These are phyloP conservation scores for Penaeus indicus DNA, from an alignment of 1,140 invertebrate genomes.

Conservation along the genomic window DNA sequence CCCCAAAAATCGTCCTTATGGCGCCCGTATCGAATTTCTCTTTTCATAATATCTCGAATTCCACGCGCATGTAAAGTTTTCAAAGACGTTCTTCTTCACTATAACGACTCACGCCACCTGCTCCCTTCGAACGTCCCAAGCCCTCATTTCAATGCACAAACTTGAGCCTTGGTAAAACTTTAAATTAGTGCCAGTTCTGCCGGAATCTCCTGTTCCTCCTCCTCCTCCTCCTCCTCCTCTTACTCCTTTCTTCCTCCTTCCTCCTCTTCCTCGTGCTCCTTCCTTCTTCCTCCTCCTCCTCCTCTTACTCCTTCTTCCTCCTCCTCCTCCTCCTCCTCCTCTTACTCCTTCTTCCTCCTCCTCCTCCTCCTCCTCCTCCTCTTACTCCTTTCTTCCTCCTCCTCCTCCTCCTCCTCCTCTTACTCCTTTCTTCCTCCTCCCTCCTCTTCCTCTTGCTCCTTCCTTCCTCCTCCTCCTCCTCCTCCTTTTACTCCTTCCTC, in stretches of 20 bases:
- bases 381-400: too few relatives aligned
- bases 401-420: too few relatives aligned
- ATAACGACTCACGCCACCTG: conserved; percentile 58
- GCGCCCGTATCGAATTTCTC: conserved; percentile 43
- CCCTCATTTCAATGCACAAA: conserved; percentile 64
- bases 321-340: not conserved
- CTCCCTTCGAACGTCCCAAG: conserved; percentile 18
- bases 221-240: not conserved
- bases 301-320: not conserved
- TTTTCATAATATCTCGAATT: conserved; percentile 59
- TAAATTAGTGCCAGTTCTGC: conserved; percentile 59
- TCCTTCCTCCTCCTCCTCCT: too few relatives aligned
- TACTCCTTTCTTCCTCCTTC: not conserved
- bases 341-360: not conserved
- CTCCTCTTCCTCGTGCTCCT: not conserved
- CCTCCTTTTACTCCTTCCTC: too few relatives aligned
- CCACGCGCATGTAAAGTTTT: conserved; percentile 57
- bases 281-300: not conserved
- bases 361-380: not conserved
- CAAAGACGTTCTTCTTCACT: conserved; percentile 53
- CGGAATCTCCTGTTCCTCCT: not conserved
- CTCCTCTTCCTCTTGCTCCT: too few relatives aligned
- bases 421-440: too few relatives aligned
- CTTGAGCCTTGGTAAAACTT: conserved; percentile 54
- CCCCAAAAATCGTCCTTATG: not conserved